Evolutionary conservation across 2,113 vertebrate genomes (phyloP), one percentile per base, ranked within the genome.

Genomic region (Pterocles burchelli): DNA sequence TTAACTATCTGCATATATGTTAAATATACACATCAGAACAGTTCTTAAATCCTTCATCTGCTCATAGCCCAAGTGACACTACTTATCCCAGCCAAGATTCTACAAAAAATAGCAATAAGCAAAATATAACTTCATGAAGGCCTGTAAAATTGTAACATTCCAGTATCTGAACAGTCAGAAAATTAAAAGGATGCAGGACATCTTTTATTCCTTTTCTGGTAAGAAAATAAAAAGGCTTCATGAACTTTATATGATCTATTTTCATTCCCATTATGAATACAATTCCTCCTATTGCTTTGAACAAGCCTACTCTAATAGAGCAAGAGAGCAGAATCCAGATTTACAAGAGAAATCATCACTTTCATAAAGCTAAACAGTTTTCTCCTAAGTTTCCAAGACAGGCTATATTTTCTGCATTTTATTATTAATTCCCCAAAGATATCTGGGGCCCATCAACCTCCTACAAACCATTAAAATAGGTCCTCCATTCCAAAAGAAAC

Each of bases 401-500:
- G 51, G n/a, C 51, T 66, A 7, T 70, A 85, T 83, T 80, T 93
- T 92, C 85, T 76, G 33, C 63, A 61, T 55, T 93, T 91, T 71
- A 78, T 90, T 95, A 93, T 70, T 70, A 93, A 96, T 51, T 92
- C 75, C 57, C 73, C 80, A 89, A 55, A 92, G 79, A 81, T 92
- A 94, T 77, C 83, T 71, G 81, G 45, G 84, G 81, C 70, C 61
- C 84, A 87, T 90, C 80, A 93, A 33, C 55, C 76, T 96, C 87
- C 66, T 91, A 78, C 48, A 84, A 90, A 61, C 61, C 66, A 89
- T 52, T 95, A 71, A 86, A 92, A 84, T 5, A 87, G 34, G 70
- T 59, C 73, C 78, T 91, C 57, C 38, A 84, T 74, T 95, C 70
- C 94, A 95, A 95, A 88, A 92, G 84, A 96, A 95, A 92, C 79